A percentile compares a stretch with the other conserved stretches of the same genome.
Evolutionary conservation across 1,140 invertebrate species (phyloP).

Genomic region (Dinoponera quadriceps): DNA sequence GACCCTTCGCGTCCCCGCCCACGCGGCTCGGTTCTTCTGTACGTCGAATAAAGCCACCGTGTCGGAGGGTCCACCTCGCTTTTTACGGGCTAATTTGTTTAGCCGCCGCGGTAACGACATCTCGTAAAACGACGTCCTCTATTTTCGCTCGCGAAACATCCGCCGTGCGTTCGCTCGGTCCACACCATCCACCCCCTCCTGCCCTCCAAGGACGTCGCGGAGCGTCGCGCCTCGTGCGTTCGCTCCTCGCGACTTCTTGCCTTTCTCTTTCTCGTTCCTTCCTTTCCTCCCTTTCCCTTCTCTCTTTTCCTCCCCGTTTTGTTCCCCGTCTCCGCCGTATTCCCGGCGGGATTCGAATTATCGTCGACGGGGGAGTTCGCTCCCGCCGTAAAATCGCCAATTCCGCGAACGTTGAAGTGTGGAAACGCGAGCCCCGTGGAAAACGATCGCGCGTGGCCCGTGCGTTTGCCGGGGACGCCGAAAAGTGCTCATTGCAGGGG

Average conservation of each 20-base stretch:
- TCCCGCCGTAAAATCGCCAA: constrained; percentile 40
- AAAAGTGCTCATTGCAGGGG: too few relatives aligned
- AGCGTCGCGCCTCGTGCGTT: neutral
- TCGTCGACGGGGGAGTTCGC: neutral
- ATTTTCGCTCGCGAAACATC: constrained; percentile 67
- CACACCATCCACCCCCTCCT: too few relatives aligned
- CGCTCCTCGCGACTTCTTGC: neutral
- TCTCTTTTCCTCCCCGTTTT: neutral
- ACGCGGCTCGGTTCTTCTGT: constrained; percentile 31
- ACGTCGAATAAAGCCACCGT: constrained; percentile 32
- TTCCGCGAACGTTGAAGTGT: too few relatives aligned
- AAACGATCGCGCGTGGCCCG: constrained; percentile 57
- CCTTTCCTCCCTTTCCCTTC: constrained; percentile 7
- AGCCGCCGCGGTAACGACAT: constrained; percentile 76
- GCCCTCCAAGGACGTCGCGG: constrained; percentile 8
- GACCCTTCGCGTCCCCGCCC: constrained; percentile 34
- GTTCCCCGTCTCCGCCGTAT: too few relatives aligned
- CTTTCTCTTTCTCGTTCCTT: neutral
- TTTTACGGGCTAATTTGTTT: constrained; percentile 80
- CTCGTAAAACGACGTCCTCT: constrained; percentile 74
- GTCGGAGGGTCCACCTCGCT: constrained; percentile 44
- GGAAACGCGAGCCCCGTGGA: too few relatives aligned
- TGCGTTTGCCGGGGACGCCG: neutral
- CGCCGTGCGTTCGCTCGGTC: neutral
- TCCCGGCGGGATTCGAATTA: constrained; percentile 33